Evolutionary conservation across 2,888 invertebrate species (phyloP).

Genomic region (Fabriciana adippe): DNA sequence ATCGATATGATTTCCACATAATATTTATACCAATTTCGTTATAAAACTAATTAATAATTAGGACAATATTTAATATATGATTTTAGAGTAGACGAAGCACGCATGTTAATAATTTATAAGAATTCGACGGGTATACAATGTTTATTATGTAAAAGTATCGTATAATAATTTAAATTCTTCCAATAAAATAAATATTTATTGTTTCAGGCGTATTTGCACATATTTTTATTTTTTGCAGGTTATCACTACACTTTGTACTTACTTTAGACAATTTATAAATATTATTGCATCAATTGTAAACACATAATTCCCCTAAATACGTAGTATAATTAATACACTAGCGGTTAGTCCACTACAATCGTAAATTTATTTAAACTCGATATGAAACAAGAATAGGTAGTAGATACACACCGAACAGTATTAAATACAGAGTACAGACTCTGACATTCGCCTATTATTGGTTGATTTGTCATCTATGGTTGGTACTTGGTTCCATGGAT

Average conservation of each 20-base stretch:
- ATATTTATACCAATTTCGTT: conserved; percentile 1
- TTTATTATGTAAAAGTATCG: background rate
- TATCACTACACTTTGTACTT: conserved; percentile 13
- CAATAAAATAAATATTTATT: background rate
- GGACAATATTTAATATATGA: background rate
- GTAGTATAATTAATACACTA: background rate
- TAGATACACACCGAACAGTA: background rate
- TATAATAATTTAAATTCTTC: background rate
- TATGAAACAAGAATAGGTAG: background rate
- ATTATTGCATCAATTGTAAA: conserved; percentile 9
- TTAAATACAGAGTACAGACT: conserved; percentile 7
- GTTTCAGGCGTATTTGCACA: background rate
- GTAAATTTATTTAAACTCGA: background rate
- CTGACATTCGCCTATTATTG: background rate
- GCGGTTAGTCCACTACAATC: conserved; percentile 4
- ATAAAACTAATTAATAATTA: background rate
- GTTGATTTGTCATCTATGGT: no score
- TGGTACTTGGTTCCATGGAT: no score
- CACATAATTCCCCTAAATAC: conserved; percentile 7
- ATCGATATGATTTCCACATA: background rate
- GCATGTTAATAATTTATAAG: background rate
- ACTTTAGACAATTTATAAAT: conserved; percentile 19
- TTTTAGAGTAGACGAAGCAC: conserved; percentile 5
- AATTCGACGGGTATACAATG: background rate
- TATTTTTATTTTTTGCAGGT: conserved; percentile 12